Evolutionary conservation across 2,888 invertebrate genomes (phyloP), one percentile per base, ranked within the genome.

Genomic region (Eulithis testata): DNA sequence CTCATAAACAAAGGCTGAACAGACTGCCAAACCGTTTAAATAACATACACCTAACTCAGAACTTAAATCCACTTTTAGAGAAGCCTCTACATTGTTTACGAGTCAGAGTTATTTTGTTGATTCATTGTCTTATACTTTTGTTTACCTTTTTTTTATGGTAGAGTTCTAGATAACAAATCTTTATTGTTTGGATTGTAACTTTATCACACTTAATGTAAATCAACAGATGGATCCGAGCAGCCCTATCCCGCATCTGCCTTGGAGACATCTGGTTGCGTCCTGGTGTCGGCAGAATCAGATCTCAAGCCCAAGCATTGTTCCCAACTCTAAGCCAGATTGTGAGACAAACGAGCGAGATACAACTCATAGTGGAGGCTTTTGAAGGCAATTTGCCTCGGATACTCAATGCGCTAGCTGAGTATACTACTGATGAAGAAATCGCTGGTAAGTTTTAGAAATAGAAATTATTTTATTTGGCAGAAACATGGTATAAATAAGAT

Each of bases 351-450:
- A 83, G 49, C 2, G 89, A 91, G 63, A 80, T 87, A 11, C 88
- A 87, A 65, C 81, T 93, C 0, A 84, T 89, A 3, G 84, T 92
- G 11, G 93, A 93, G 51, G 88, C 93, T 0, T 76, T 93, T 68
- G 93, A 93, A 70, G 80, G 70, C 12, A 93, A 93, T 73, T 72
- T 93, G 64, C 90, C 92, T 0, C 81, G 93, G 45, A 84, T 93
- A 70, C 73, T 93, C 64, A 84, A 77, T 11, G 92, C 90, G 0
- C 74, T 93, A 56, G 87, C 89, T 11, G 91, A 93, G 70, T 93
- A 91, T 76, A 89, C 91, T 3, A 92, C 91, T 0, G 93, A 91
- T 86, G 93, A 93, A 58, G 93, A 93, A 73, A 87, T 93, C 70
- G 82, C 83, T 65, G 92, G 93, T 93, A 69, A 67, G 71, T 72